Evolutionary conservation across 2,797 vertebrate species (phyloP), one percentile per base, ranked within the genome.

Genomic region (Apogon hyalosoma): DNA sequence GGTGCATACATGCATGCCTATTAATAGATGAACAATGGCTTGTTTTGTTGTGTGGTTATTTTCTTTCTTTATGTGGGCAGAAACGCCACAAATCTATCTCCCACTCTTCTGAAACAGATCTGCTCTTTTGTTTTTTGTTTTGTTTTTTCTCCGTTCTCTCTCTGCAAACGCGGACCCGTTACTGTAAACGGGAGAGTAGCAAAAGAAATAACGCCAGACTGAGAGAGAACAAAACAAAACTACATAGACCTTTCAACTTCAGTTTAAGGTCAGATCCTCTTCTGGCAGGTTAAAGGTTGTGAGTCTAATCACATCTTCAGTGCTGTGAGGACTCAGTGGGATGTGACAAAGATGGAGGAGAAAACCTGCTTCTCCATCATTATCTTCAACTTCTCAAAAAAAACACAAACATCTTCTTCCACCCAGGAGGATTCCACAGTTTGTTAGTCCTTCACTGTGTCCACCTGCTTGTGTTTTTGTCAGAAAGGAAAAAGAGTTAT

Each of bases 231-330:
- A 4, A 41, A 13, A 46, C 19, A 14, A 28, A 69, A 52, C 3
- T 16, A 3, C 39, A 39, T 9, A 53, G 43, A 75, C 51, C 42
- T 67, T 33, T 62, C 19, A 55, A 11, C 75, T 60, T 16, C 51
- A 69, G 7, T 60, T 69, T 42, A 73, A 52, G 77, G 63, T 63
- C 57, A 58, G 55, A 58, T 64, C 21, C 16, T 78, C 53, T 67
- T 38, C 55, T 58, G 41, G 28, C 53, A 73, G 79, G 77, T 81
- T 67, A 77, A 65, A 87, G 79, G 72, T 83, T 36, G 38, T 53
- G 49, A 69, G 42, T 82, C 52, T 82, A 84, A 87, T 82, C 59
- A 79, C 59, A 65, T 75, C 7, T 43, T 63, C 41, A 42, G 11
- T 15, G 58, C 42, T 43, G 55, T 31, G 63, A 63, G 66, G 73